Evolutionary conservation across 2,113 vertebrate genomes (phyloP).

Genomic region (Platichthys flesus): DNA sequence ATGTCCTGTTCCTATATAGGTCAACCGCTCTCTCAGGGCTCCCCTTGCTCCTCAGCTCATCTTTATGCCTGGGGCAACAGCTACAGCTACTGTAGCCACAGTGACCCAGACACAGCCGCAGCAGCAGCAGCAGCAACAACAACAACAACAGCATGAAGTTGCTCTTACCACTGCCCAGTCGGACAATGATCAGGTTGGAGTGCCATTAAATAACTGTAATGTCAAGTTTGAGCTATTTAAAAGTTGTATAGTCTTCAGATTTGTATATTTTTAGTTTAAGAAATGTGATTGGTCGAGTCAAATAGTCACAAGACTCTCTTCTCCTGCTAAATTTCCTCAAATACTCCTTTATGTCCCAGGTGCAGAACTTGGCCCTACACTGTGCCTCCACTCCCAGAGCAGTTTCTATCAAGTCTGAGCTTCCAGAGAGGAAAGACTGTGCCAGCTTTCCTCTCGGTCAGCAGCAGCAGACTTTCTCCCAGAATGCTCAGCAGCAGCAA

Average conservation of each 20-base stretch:
- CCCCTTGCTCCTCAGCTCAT: conserved; percentile 96
- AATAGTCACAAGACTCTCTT: background rate
- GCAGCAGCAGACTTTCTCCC: conserved; percentile 83
- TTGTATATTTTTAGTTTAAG: background rate
- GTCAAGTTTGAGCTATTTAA: background rate
- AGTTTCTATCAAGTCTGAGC: conserved; percentile 79
- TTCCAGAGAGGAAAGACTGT: conserved; percentile 81
- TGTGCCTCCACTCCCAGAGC: conserved; percentile 74
- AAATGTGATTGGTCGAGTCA: background rate
- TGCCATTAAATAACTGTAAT: background rate
- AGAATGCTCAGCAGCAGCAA: conserved; percentile 87
- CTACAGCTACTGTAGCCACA: conserved; percentile 88
- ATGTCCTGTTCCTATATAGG: conserved; percentile 70
- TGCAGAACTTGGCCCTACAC: conserved; percentile 84
- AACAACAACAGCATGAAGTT: conserved; percentile 87
- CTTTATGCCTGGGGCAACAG: conserved; percentile 96
- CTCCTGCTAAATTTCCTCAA: background rate
- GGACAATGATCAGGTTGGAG: conserved; percentile 92
- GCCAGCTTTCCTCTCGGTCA: conserved; percentile 88
- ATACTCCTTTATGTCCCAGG: conserved; percentile 45
- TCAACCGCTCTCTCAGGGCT: conserved; percentile 85
- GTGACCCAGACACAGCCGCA: conserved; percentile 84
- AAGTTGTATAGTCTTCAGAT: no score
- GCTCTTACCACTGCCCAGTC: conserved; percentile 86
- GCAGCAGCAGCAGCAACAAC: conserved; percentile 81